Evolutionary conservation across 2,113 vertebrate genomes (phyloP).

Genomic region (Dasypus novemcinctus): DNA sequence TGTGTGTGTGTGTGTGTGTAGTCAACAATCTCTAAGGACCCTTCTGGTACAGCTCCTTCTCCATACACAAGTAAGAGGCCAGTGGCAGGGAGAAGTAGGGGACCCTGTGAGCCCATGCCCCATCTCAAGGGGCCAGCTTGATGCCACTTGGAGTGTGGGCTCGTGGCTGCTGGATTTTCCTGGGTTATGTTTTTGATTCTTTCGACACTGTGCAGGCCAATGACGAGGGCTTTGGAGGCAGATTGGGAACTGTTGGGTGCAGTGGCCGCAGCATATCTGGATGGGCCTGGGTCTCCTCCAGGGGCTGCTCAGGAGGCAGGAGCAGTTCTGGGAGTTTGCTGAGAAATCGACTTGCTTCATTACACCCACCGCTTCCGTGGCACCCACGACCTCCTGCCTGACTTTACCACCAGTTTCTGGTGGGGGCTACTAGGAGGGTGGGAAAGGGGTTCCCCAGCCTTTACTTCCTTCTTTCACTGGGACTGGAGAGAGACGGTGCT

Average conservation of each 20-base stretch:
- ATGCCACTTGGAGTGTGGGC: neutral
- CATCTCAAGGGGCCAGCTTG: neutral
- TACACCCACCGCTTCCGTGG: fast-evolving
- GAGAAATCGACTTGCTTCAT: neutral
- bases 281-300: neutral
- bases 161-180: neutral
- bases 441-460: neutral
- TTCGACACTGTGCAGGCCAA: neutral
- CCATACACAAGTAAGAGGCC: neutral
- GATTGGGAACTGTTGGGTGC: neutral
- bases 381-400: neutral
- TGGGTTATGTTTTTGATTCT: neutral
- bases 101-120: neutral
- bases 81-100: neutral
- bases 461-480: neutral
- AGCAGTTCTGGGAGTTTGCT: neutral
- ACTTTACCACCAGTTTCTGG: neutral
- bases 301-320: neutral
- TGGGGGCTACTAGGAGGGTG: neutral
- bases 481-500: neutral
- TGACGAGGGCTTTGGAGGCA: neutral
- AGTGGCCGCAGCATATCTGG: neutral
- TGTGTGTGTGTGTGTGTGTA: no score
- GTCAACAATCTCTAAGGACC: neutral
- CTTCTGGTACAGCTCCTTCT: neutral